A percentile compares a stretch with the other conserved stretches of the same genome.
Conservation (phyloP, 2,888 invertebrate species). For the Salticus scenicus region DNA sequence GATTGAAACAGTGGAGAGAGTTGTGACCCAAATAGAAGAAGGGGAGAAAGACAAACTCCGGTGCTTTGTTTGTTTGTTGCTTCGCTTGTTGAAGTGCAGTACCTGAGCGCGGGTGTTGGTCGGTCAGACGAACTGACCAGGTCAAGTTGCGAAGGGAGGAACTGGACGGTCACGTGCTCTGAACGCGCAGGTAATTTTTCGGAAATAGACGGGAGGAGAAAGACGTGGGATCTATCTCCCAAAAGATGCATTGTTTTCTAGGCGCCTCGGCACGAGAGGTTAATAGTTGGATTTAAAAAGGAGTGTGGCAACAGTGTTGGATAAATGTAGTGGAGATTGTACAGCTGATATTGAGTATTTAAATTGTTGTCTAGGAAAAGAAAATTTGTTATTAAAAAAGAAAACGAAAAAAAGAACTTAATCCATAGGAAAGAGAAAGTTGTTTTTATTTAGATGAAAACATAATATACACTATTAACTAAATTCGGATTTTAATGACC, state of each 20-base stretch:
- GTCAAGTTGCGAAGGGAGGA: conserved; percentile 55
- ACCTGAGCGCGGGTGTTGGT: conserved; percentile 27
- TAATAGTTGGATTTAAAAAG: neutral
- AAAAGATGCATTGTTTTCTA: conserved; percentile 13
- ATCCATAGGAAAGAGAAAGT: too few species aligned
- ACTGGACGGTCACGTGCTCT: conserved; percentile 43
- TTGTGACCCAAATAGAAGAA: conserved; percentile 41
- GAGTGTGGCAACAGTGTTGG: neutral
- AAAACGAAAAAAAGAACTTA: too few species aligned
- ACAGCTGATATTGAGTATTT: too few species aligned
- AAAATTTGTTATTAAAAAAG: too few species aligned
- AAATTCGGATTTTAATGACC: too few species aligned
- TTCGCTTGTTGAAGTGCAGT: conserved; percentile 23
- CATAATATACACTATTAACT: too few species aligned
- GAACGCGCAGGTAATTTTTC: conserved; percentile 49
- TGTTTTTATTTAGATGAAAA: too few species aligned
- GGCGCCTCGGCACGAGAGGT: neutral
- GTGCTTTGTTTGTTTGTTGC: neutral
- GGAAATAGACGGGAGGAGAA: neutral
- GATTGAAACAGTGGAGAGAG: conserved; percentile 34
- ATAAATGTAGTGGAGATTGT: neutral
- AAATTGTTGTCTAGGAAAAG: too few species aligned
- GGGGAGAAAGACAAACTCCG: neutral
- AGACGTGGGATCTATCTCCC: neutral
- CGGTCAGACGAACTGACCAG: conserved; percentile 52